phyloP scores from a whole-genome alignment of 2,888 invertebrate species.

The Perithous albicinctus region DNA sequence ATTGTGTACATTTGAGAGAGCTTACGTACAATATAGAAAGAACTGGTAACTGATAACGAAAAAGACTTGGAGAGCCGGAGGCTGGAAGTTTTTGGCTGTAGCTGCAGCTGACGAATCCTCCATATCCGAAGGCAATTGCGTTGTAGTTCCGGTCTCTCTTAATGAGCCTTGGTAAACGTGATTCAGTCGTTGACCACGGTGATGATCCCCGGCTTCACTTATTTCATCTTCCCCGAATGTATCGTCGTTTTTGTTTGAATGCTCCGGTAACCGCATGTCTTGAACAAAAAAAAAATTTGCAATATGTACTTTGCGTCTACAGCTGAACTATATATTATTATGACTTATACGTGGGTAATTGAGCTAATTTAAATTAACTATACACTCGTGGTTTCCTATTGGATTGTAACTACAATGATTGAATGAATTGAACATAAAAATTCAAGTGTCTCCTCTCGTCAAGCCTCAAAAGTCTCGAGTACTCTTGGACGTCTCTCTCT shows the following conservation, averaged over 20 bases:
- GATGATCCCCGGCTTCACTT: slow-evolving; percentile 75
- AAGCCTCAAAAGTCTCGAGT: no score
- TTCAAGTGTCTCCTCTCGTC: no score
- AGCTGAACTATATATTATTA: background rate
- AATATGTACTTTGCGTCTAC: background rate
- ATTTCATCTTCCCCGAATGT: slow-evolving; percentile 70
- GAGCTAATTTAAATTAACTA: no score
- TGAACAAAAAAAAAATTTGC: slow-evolving; percentile 46
- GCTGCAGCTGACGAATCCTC: slow-evolving; percentile 66
- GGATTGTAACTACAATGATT: no score
- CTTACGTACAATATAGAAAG: slow-evolving; percentile 73
- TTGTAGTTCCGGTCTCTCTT: slow-evolving; percentile 87
- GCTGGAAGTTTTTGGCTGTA: slow-evolving; percentile 56
- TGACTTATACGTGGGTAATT: no score
- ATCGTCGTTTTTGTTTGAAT: slow-evolving; percentile 76
- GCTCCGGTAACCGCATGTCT: slow-evolving; percentile 80
- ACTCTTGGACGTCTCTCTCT: no score
- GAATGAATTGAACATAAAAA: no score
- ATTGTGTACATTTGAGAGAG: slow-evolving; percentile 14
- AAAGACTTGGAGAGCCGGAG: slow-evolving; percentile 69
- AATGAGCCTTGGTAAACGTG: slow-evolving; percentile 89
- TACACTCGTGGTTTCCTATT: no score
- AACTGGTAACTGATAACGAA: slow-evolving; percentile 72
- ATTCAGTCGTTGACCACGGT: slow-evolving; percentile 78
- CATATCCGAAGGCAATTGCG: slow-evolving; percentile 71